Percentiles rank a stretch among this genome's conserved stretches.
These are phyloP conservation scores for Zophobas atratus DNA, from an alignment of 1,140 invertebrate genomes.

Conservation along the genomic window DNA sequence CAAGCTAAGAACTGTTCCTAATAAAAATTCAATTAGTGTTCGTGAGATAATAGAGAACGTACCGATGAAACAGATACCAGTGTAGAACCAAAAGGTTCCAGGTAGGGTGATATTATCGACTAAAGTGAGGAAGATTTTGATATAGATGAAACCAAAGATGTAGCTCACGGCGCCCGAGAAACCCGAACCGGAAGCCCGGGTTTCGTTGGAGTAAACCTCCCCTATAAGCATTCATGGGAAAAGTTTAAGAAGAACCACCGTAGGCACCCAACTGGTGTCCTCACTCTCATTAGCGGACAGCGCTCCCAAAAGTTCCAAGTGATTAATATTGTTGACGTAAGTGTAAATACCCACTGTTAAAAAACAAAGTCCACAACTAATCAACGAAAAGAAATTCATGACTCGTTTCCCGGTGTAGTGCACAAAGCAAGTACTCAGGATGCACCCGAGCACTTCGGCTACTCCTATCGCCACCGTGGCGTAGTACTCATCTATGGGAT, in stretches of 20 bases:
- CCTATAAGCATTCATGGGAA: slow-evolving; percentile 85
- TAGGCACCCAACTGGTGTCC: slow-evolving; percentile 76
- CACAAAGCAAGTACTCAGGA: slow-evolving; percentile 76
- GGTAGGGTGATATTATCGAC: slow-evolving; percentile 73
- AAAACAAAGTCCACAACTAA: slow-evolving; percentile 75
- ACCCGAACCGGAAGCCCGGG: slow-evolving; percentile 77
- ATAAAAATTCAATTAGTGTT: slow-evolving; percentile 78
- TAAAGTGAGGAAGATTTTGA: slow-evolving; percentile 80
- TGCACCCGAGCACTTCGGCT: slow-evolving; percentile 77
- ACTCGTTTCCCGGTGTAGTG: slow-evolving; percentile 81
- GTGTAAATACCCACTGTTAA: slow-evolving; percentile 73
- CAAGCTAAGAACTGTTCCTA: slow-evolving; percentile 81
- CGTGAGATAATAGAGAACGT: slow-evolving; percentile 78
- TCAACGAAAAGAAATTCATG: slow-evolving; percentile 77
- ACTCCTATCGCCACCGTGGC: slow-evolving; percentile 80
- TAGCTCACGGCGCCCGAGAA: slow-evolving; percentile 78
- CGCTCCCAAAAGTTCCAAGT: slow-evolving; percentile 41
- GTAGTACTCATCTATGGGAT: slow-evolving; percentile 81
- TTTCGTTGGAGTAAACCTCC: slow-evolving; percentile 77
- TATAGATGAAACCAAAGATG: slow-evolving; percentile 79
- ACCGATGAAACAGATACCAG: slow-evolving; percentile 74
- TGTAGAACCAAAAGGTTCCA: slow-evolving; percentile 79
- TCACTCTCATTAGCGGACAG: slow-evolving; percentile 8
- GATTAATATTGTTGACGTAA: slow-evolving; percentile 63
- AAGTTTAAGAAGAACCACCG: slow-evolving; percentile 76